These are phyloP conservation scores for Parauchenoglanis punctatus DNA, from an alignment of 2,797 vertebrate genomes.

Conservation along the genomic window DNA sequence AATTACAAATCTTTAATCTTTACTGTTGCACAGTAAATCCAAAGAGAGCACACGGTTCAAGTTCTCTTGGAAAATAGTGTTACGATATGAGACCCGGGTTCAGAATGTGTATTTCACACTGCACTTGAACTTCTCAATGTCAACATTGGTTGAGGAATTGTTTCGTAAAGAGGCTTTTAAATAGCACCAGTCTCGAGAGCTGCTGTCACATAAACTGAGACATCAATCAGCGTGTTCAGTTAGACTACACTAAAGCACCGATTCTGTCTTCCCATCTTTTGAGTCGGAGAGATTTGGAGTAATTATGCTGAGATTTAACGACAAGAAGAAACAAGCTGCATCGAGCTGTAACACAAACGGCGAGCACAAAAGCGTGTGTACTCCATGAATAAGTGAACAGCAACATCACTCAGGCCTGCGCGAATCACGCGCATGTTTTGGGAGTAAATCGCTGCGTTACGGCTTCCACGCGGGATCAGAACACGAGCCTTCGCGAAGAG, in stretches of 20 bases:
- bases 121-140: background rate
- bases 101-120: background rate
- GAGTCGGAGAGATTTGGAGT: background rate
- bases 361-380: background rate
- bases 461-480: slow-evolving; percentile 39
- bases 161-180: background rate
- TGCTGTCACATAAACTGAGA: background rate
- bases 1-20: background rate
- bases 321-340: background rate
- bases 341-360: slow-evolving; percentile 4
- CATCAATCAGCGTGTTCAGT: background rate
- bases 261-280: background rate
- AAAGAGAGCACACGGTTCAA: background rate
- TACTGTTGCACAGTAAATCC: background rate
- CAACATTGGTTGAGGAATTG: background rate
- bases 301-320: slow-evolving; percentile 16
- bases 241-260: background rate
- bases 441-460: slow-evolving; percentile 18
- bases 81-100: background rate
- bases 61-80: too few species aligned
- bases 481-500: slow-evolving; percentile 6
- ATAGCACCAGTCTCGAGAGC: background rate
- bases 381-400: slow-evolving; percentile 24
- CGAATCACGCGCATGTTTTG: slow-evolving; percentile 29
- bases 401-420: background rate